Base-by-base conservation (phyloP, 2,113 vertebrate species). In the Alaudala cheleensis region DNA sequence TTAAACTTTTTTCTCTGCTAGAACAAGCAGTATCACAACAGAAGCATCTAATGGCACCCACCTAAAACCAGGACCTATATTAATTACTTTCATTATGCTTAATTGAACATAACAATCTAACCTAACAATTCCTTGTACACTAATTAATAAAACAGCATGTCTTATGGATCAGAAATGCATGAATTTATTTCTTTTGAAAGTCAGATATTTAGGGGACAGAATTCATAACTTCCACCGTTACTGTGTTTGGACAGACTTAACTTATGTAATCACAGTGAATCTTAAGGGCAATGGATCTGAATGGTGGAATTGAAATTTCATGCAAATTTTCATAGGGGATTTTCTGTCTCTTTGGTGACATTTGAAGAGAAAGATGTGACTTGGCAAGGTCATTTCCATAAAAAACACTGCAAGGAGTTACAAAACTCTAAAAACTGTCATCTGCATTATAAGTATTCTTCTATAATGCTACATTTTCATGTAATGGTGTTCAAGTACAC, bases 61-160 rank as follows among this genome's bases (percentile, higher is more conserved):
- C 91, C 83, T 97, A 97, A 97, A 97, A 90, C 50, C 91, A 98
- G 92, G 88, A 96, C 80, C 91, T 81, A 66, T 95, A 97, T 97
- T 97, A 98, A 98, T 98, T 97, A 94, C 74, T 90, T 96, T 97
- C 89, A 95, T 97, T 97, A 98, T 85, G 90, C 72, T 94, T 97
- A 98, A 98, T 97, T 97, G 90, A 97, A 96, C 74, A 95, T 95
- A 96, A 97, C 94, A 86, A 96, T 97, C 77, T 97, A 97, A 97
- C 76, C 45, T 96, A 97, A 98, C 74, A 97, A 94, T 96, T 97
- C 78, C 65, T 97, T 97, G 89, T 97, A 96, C 37, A 85, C 79
- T 96, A 97, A 97, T 97, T 97, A 98, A 97, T 97, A 97, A 97
- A 97, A 66, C 95, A 97, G 95, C 95, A 96, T 92, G 96, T 86